Base-by-base conservation (phyloP, 2,797 vertebrate genomes). In the Meriones psammophilus region DNA sequence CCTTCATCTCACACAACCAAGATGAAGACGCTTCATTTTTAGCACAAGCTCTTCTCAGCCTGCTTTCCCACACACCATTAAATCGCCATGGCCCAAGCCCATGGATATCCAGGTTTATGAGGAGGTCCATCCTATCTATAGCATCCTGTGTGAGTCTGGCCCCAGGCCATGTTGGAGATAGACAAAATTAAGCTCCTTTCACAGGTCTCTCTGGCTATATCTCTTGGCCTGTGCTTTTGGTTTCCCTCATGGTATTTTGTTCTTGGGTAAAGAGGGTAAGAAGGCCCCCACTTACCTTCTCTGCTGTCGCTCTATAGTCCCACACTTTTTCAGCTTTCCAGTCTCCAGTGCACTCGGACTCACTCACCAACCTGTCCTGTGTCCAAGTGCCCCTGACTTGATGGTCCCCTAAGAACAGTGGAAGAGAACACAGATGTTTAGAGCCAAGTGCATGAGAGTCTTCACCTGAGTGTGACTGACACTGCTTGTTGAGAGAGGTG, bases 211-310 rank as follows among this genome's bases (percentile, higher is more conserved):
- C n/a, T 74, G 13, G 22, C 12, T 88, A 10, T 24, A 39, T 54
- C 33, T 8, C 2, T 79, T 15, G 58, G 39, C 4, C 1, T 76
- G 5, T 2, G 13, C 42, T 64, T 93, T 24, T 56, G 84, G 7
- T 3, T 91, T 97, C 79, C 39, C 28, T 91, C 80, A 33, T 30
- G 64, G 33, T 39, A 36, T 90, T 92, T 73, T 81, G 10, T 92
- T 74, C 46, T 88, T 84, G 56, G 28, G 3, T 20, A 8, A 50
- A 46, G 68, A 3, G 24, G 0, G 6, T 10, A 36, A 54, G 90
- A 60, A 54, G 26, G 74, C 26, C 1, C 30, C 62, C 12, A 4
- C 33, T 33, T 68, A 28, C 46, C 46, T 64, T 94, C 36, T 71
- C 33, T 26, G 12, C 5, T 69, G 54, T 85, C 71, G 33, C 36